Conservation (phyloP, 2,113 vertebrate species). For the Lophochroa leadbeateri region DNA sequence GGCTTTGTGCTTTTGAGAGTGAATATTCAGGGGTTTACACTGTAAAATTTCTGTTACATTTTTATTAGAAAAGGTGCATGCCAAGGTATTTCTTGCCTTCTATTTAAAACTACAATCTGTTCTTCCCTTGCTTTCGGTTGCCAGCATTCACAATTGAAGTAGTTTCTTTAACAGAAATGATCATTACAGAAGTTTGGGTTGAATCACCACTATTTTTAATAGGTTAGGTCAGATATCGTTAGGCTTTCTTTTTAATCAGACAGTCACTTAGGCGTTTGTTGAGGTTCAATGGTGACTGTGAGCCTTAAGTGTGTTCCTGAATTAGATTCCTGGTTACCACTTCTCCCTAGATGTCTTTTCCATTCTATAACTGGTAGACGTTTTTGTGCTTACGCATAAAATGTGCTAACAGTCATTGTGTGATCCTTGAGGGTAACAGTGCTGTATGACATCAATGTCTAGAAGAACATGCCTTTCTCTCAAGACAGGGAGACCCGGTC, state of each 20-base stretch:
- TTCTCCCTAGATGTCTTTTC: background rate
- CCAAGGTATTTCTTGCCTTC: background rate
- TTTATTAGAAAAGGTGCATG: background rate
- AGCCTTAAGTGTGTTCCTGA: background rate
- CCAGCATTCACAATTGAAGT: background rate
- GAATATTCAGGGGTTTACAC: background rate
- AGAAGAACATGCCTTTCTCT: background rate
- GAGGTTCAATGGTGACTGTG: background rate
- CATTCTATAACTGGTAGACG: background rate
- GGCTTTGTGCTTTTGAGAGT: background rate
- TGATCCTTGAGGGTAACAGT: background rate
- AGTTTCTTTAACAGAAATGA: background rate
- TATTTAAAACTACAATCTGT: background rate
- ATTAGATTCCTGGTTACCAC: background rate
- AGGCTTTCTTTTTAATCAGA: background rate
- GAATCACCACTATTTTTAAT: background rate
- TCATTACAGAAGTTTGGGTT: background rate
- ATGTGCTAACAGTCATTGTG: rapidly evolving
- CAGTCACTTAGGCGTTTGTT: background rate
- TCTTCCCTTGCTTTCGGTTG: background rate
- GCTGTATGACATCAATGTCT: rapidly evolving
- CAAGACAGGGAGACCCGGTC: background rate
- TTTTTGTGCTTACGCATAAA: background rate
- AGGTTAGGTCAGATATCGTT: background rate
- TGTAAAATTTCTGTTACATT: background rate